Conservation (phyloP, 2,797 vertebrate species). For the Taeniopygia guttata region DNA sequence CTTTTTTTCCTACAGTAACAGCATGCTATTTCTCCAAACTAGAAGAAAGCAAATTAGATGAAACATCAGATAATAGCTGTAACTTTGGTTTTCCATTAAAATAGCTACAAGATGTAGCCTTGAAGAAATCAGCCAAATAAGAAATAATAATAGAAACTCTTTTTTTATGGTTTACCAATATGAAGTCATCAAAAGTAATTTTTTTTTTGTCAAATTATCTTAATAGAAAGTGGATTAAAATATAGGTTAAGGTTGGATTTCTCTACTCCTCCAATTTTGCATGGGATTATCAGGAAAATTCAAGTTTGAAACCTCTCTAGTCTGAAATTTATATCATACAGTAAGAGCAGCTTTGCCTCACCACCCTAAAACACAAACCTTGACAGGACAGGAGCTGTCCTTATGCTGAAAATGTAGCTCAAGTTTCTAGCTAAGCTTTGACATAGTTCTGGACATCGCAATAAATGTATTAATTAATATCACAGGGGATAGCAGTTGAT, state of each 20-base stretch:
- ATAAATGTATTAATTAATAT: background rate
- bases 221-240: background rate
- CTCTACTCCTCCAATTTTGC: background rate
- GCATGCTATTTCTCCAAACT: background rate
- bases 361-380: background rate
- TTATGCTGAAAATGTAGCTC: background rate
- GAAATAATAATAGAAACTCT: background rate
- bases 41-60: background rate
- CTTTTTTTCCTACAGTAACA: background rate
- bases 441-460: background rate
- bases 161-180: background rate
- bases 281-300: background rate
- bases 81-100: slow-evolving; percentile 8
- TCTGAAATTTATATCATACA: background rate
- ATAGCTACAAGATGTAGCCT: background rate
- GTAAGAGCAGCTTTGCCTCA: background rate
- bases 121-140: background rate
- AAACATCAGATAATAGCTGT: background rate
- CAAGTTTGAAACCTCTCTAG: background rate
- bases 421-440: background rate
- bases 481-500: background rate
- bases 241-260: background rate
- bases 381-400: background rate
- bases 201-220: background rate
- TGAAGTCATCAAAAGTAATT: background rate